A percentile compares a stretch with the other conserved stretches of the same genome.
Evolutionary conservation across 2,888 invertebrate genomes (phyloP).

Genomic region (Heliconius charithonia): DNA sequence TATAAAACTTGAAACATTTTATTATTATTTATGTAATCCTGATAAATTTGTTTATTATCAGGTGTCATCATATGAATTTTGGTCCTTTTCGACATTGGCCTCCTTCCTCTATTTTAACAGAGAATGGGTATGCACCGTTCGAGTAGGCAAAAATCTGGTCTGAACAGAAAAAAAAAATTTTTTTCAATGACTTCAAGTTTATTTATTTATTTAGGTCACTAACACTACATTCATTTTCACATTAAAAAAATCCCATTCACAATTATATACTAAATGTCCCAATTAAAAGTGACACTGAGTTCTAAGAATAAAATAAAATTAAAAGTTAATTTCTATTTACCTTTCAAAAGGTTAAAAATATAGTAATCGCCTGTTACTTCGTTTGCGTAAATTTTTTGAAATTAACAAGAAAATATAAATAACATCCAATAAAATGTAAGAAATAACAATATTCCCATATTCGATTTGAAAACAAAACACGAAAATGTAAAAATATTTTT

Average conservation of each 20-base stretch:
- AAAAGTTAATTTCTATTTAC: no score
- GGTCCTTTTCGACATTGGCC: slow-evolving; percentile 36
- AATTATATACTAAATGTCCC: no score
- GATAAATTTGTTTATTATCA: slow-evolving; percentile 52
- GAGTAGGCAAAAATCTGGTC: slow-evolving; percentile 13
- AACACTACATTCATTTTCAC: no score
- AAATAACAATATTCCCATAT: slow-evolving; percentile 33
- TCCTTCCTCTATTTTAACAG: slow-evolving; percentile 51
- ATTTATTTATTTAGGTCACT: no score
- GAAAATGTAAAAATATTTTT: slow-evolving; percentile 46
- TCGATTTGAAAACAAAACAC: slow-evolving; percentile 40
- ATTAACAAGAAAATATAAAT: neutral
- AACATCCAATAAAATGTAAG: slow-evolving; percentile 33
- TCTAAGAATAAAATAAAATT: no score
- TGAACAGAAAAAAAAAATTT: slow-evolving; percentile 9
- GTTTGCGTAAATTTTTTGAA: no score
- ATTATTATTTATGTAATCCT: slow-evolving; percentile 16
- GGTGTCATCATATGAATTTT: slow-evolving; percentile 52
- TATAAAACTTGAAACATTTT: neutral
- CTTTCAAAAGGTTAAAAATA: no score
- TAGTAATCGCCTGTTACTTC: no score
- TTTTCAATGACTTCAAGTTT: no score
- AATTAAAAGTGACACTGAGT: no score
- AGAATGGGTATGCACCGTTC: slow-evolving; percentile 51
- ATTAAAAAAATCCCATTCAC: no score